Percentiles rank a stretch among this genome's conserved stretches.
phyloP scores from a whole-genome alignment of 2,888 invertebrate genomes.

The Parelbella ahira region DNA sequence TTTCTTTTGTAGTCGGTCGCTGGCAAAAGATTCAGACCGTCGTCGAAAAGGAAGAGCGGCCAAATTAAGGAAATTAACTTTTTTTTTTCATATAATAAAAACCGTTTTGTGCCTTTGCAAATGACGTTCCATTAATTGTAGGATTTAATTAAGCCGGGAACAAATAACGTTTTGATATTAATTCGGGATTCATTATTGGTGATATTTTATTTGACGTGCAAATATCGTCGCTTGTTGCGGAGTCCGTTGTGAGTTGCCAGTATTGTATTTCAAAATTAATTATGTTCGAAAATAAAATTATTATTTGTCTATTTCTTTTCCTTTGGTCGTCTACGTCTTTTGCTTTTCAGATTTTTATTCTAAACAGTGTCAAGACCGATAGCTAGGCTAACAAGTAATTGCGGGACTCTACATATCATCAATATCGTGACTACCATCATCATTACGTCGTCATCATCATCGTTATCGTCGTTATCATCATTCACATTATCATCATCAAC shows the following conservation, averaged over 20 bases:
- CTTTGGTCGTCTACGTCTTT: too few relatives aligned
- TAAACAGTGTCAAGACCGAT: too few relatives aligned
- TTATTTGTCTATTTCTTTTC: neutral
- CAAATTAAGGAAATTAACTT: slow-evolving; percentile 76
- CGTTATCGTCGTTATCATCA: too few relatives aligned
- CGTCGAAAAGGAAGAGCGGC: slow-evolving; percentile 52
- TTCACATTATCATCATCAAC: too few relatives aligned
- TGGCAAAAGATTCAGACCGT: slow-evolving; percentile 51
- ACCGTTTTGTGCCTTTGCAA: slow-evolving; percentile 54
- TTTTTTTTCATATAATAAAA: slow-evolving; percentile 47
- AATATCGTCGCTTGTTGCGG: neutral
- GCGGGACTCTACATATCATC: too few relatives aligned
- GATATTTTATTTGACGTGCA: slow-evolving; percentile 11
- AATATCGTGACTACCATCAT: too few relatives aligned
- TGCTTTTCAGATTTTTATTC: too few relatives aligned
- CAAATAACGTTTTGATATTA: slow-evolving; percentile 25
- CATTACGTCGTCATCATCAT: too few relatives aligned
- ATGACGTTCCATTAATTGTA: slow-evolving; percentile 70
- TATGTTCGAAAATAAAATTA: neutral
- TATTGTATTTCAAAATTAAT: too few relatives aligned
- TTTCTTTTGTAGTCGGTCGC: slow-evolving; percentile 45
- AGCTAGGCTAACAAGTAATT: too few relatives aligned
- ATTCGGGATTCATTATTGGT: slow-evolving; percentile 19
- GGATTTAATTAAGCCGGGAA: slow-evolving; percentile 51
- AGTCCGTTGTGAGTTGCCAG: too few relatives aligned